Conservation (phyloP, 1,140 invertebrate genomes). For the Trichonephila clavipes region DNA sequence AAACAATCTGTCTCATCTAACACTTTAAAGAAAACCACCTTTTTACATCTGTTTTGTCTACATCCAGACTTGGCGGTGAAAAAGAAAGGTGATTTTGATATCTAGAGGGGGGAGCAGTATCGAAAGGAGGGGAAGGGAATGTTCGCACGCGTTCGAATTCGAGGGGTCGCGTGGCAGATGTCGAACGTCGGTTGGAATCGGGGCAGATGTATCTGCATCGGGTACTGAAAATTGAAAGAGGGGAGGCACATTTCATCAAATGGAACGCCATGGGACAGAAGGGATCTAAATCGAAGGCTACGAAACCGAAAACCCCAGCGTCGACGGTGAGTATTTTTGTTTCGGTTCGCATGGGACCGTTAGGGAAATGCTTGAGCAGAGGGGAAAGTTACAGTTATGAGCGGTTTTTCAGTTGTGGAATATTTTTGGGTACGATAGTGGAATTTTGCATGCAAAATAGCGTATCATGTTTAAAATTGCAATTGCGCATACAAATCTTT, state of each 20-base stretch:
- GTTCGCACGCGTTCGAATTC: constrained; percentile 54
- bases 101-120: background rate
- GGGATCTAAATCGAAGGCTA: constrained; percentile 59
- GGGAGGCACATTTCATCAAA: constrained; percentile 60
- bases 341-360: background rate
- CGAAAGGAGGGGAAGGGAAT: constrained; percentile 9
- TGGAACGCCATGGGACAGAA: constrained; percentile 69
- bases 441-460: background rate
- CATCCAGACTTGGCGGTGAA: background rate
- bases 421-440: background rate
- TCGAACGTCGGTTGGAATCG: constrained; percentile 64
- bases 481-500: too few relatives aligned
- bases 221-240: constrained; percentile 1
- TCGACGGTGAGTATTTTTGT: constrained; percentile 31
- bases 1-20: too few relatives aligned
- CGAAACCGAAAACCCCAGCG: constrained; percentile 41
- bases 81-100: background rate
- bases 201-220: constrained; percentile 48
- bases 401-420: background rate
- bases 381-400: background rate
- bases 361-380: background rate
- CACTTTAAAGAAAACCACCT: background rate
- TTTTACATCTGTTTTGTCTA: background rate
- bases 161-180: constrained; percentile 72
- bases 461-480: too few relatives aligned